Percentiles rank a stretch among this genome's conserved stretches.
phyloP scores from a whole-genome alignment of 2,888 invertebrate species.

The Scelioninae gen. 1 region DNA sequence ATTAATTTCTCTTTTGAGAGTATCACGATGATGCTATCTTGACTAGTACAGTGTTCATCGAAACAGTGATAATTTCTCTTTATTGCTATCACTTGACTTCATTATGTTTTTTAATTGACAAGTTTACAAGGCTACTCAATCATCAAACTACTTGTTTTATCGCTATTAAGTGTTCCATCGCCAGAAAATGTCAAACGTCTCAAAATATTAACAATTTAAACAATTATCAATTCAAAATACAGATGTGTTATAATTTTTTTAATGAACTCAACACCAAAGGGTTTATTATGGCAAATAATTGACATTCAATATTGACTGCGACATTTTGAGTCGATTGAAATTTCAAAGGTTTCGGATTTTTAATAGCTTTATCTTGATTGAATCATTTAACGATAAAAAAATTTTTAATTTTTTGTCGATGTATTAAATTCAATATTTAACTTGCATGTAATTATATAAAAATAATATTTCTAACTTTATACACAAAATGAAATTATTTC shows the following conservation, averaged over 20 bases:
- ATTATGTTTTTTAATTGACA: conserved; percentile 67
- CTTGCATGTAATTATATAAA: conserved; percentile 14
- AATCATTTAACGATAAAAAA: conserved; percentile 28
- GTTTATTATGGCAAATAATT: conserved; percentile 47
- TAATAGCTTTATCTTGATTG: conserved; percentile 20
- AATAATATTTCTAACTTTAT: conserved; percentile 23
- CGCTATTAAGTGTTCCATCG: conserved; percentile 31
- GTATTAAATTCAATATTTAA: conserved; percentile 34
- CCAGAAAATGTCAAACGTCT: conserved; percentile 27
- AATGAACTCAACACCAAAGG: conserved; percentile 3
- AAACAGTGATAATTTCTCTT: conserved; percentile 67
- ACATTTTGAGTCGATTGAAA: conserved; percentile 18
- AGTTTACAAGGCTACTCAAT: conserved; percentile 67
- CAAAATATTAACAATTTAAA: conserved; percentile 19
- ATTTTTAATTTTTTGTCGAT: conserved; percentile 35
- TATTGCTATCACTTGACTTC: conserved; percentile 66
- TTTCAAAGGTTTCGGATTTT: conserved; percentile 13
- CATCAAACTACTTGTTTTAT: conserved; percentile 35
- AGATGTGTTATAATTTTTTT: not conserved
- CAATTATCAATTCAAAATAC: conserved; percentile 15
- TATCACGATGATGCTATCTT: conserved; percentile 68
- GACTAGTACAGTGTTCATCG: conserved; percentile 79
- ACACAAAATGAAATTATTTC: conserved; percentile 28
- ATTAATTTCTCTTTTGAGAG: conserved; percentile 59
- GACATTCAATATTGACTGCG: conserved; percentile 52